These are phyloP conservation scores for Stichodactyla mertensii DNA, from an alignment of 64 coral and sea anemone species.

Conservation along the genomic window DNA sequence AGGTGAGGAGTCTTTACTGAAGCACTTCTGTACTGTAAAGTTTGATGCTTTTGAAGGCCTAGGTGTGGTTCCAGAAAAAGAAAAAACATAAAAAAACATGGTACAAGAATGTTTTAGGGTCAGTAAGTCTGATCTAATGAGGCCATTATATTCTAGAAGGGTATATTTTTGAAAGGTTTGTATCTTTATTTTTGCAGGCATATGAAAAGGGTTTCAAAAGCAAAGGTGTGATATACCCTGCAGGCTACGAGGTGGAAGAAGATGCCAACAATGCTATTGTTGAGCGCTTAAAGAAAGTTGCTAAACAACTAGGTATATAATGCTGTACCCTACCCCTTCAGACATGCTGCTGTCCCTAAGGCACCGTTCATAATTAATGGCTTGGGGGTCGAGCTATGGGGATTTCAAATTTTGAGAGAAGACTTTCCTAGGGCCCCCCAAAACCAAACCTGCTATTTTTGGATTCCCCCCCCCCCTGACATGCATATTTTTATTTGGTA, in stretches of 20 bases:
- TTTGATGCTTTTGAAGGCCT: too few species aligned
- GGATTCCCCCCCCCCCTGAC: too few species aligned
- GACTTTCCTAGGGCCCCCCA: too few species aligned
- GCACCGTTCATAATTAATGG: too few species aligned
- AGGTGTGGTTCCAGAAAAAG: too few species aligned
- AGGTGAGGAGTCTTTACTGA: conserved; percentile 24
- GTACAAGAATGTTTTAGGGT: too few species aligned
- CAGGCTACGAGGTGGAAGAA: conserved; percentile 66
- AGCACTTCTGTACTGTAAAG: not conserved
- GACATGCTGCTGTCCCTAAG: not conserved
- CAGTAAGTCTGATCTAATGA: not conserved
- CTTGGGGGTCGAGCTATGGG: too few species aligned
- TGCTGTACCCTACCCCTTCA: not conserved
- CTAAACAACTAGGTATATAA: conserved; percentile 66
- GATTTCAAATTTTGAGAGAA: too few species aligned
- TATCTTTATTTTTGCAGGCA: conserved; percentile 21
- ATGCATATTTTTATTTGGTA: too few species aligned
- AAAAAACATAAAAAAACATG: too few species aligned
- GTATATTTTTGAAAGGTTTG: not conserved
- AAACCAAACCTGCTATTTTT: too few species aligned
- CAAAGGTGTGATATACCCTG: conserved; percentile 77
- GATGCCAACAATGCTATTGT: conserved; percentile 53
- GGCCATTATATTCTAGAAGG: not conserved
- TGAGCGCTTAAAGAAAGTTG: conserved; percentile 62
- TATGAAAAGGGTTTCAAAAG: conserved; percentile 86